phyloP scores from a whole-genome alignment of 2,113 vertebrate genomes.

The Empidonax traillii region DNA sequence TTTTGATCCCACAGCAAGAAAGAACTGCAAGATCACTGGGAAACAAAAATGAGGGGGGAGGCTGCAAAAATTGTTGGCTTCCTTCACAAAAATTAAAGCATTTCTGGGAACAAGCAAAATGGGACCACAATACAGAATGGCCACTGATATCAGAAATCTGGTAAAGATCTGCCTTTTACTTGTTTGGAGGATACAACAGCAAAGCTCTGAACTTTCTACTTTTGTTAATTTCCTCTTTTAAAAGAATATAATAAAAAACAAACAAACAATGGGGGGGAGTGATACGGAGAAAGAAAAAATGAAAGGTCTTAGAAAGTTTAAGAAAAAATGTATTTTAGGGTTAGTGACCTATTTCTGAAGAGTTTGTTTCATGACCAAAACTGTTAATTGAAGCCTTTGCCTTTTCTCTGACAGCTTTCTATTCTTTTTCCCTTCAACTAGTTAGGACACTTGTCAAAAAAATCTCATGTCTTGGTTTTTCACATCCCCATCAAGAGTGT shows the following conservation, averaged over 20 bases:
- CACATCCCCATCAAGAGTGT: neutral
- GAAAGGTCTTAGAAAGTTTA: neutral
- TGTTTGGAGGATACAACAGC: neutral
- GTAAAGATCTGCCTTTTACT: neutral
- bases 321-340: neutral
- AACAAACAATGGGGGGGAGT: accelerated
- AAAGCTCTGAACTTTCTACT: neutral
- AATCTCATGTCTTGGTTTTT: neutral
- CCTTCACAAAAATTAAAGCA: neutral
- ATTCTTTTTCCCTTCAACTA: neutral
- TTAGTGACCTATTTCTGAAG: neutral
- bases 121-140: neutral
- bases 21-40: neutral
- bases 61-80: neutral
- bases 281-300: neutral
- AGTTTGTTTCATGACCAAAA: neutral
- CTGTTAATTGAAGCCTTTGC: neutral
- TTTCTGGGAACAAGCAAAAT: neutral
- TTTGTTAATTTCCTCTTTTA: neutral
- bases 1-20: neutral
- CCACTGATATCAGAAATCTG: neutral
- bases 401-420: neutral
- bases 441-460: neutral
- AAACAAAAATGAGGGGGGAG: neutral
- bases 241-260: neutral